Percentiles rank a stretch among this genome's conserved stretches.
phyloP scores from a whole-genome alignment of 2,797 vertebrate species.

The Gymnothorax javanicus region DNA sequence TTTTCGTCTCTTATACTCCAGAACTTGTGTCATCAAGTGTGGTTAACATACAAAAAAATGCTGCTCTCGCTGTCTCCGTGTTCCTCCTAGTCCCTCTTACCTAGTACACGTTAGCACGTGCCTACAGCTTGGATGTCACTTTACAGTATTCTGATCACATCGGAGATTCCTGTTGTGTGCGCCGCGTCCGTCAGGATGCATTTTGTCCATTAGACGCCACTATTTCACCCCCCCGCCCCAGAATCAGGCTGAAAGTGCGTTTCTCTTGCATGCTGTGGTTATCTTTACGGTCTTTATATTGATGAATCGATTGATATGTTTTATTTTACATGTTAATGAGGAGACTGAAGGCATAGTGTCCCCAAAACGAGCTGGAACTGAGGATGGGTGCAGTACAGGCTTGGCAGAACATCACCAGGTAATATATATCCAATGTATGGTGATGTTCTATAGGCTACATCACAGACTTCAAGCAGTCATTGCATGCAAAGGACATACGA shows the following conservation, averaged over 20 bases:
- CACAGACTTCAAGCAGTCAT: too few species aligned
- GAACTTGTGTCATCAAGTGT: neutral
- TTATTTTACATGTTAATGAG: neutral
- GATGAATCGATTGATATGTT: neutral
- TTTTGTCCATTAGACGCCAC: neutral
- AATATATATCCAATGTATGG: too few species aligned
- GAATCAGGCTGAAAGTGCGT: too few species aligned
- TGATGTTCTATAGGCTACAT: too few species aligned
- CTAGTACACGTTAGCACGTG: neutral
- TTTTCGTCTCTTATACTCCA: neutral
- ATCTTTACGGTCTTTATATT: neutral
- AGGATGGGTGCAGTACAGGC: too few species aligned
- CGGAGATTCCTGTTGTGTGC: neutral
- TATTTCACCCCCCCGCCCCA: neutral
- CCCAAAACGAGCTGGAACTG: too few species aligned
- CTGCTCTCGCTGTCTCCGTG: neutral
- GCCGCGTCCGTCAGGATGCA: neutral
- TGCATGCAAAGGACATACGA: too few species aligned
- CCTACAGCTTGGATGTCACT: neutral
- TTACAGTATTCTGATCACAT: neutral
- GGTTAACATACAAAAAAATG: neutral
- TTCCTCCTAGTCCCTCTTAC: neutral
- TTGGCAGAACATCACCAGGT: too few species aligned
- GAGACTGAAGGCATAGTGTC: too few species aligned
- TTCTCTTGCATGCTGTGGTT: neutral